A percentile compares a stretch with the other conserved stretches of the same genome.
Conservation (phyloP, 92 coral and sea anemone species). For the Desmophyllum pertusum region DNA sequence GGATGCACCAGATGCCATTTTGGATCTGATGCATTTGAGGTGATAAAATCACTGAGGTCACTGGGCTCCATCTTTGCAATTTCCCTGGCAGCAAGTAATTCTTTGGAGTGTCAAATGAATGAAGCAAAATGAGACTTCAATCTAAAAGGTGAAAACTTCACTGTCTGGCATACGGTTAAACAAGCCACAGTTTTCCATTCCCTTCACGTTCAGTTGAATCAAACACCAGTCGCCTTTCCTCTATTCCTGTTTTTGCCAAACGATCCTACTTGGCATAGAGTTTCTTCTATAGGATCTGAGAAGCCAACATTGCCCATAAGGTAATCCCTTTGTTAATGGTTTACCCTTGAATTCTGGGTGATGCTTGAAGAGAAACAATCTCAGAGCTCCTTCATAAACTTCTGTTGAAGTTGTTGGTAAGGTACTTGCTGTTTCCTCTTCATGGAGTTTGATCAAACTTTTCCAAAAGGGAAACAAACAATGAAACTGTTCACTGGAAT, state of each 20-base stretch:
- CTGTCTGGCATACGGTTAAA: conserved; percentile 42
- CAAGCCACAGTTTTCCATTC: conserved; percentile 43
- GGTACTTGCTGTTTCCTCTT: not conserved
- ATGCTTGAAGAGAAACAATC: conserved; percentile 45
- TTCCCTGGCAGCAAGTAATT: conserved; percentile 55
- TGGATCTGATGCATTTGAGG: conserved; percentile 11
- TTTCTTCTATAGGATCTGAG: conserved; percentile 29
- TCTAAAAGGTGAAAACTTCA: not conserved
- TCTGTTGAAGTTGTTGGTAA: conserved; percentile 35
- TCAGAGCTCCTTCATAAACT: conserved; percentile 40
- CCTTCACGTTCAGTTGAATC: conserved; percentile 15
- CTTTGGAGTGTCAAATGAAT: conserved; percentile 56
- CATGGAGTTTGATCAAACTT: not conserved
- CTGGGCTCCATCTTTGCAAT: conserved; percentile 31
- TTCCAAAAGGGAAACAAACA: conserved; percentile 27
- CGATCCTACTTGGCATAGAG: conserved; percentile 15
- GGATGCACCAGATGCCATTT: conserved; percentile 61
- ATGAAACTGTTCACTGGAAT: conserved; percentile 68
- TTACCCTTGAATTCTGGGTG: conserved; percentile 34
- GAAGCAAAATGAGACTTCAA: conserved; percentile 47
- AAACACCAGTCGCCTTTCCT: conserved; percentile 40
- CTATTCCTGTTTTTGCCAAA: conserved; percentile 39
- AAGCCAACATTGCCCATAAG: conserved; percentile 1
- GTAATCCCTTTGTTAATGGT: not conserved
- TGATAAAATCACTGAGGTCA: not conserved